Evolutionary conservation across 1,140 invertebrate genomes (phyloP).

Genomic region (Bombyx mandarina): DNA sequence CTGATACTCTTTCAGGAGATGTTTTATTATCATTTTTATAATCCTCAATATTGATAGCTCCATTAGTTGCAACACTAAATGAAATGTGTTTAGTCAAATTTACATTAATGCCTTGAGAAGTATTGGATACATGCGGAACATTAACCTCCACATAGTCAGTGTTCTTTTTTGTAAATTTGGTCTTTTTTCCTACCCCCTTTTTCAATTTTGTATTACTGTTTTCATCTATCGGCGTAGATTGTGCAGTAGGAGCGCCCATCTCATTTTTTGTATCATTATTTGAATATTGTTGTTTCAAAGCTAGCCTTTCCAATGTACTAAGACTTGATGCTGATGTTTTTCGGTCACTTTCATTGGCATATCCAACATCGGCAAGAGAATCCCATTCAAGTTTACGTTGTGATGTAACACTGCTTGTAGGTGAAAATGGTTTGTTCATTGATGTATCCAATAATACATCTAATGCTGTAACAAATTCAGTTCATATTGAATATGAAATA

Average conservation of each 20-base stretch:
- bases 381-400: constrained; percentile 82
- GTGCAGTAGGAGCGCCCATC: constrained; percentile 51
- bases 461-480: constrained; percentile 37
- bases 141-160: constrained; percentile 47
- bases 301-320: constrained; percentile 75
- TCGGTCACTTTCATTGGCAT: constrained; percentile 71
- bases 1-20: constrained; percentile 35
- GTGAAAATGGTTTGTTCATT: constrained; percentile 62
- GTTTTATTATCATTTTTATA: constrained; percentile 35
- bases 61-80: constrained; percentile 56
- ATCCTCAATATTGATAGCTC: constrained; percentile 36
- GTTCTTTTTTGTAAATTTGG: constrained; percentile 50
- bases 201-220: constrained; percentile 33
- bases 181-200: constrained; percentile 40
- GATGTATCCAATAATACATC: constrained; percentile 49
- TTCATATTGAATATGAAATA: constrained; percentile 1
- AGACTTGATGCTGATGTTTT: constrained; percentile 58
- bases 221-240: constrained; percentile 58
- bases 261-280: constrained; percentile 49
- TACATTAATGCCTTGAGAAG: constrained; percentile 42
- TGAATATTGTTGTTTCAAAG: constrained; percentile 59
- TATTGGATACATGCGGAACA: constrained; percentile 36
- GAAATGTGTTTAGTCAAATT: constrained; percentile 62
- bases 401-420: constrained; percentile 76
- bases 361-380: constrained; percentile 83